Evolutionary conservation across 2,888 invertebrate genomes (phyloP).

Genomic region (Sthenelais limicola): DNA sequence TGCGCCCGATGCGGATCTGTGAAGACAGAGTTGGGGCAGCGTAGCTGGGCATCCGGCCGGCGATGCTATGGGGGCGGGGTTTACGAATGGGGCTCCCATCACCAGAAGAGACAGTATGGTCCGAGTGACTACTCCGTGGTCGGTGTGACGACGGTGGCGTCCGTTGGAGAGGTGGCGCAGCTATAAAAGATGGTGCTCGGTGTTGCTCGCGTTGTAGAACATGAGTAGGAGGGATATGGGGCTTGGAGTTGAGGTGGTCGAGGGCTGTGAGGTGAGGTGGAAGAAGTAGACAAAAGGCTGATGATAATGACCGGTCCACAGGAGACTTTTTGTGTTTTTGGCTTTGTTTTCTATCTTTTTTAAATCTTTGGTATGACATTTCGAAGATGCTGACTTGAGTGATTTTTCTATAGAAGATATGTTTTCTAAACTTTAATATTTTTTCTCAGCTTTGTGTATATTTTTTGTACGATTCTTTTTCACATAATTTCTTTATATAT

Average conservation of each 20-base stretch:
- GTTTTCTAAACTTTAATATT: no score
- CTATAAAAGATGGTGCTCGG: constrained; percentile 39
- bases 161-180: constrained; percentile 13
- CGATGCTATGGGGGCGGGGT: constrained; percentile 54
- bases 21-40: constrained; percentile 52
- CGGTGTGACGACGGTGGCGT: constrained; percentile 37
- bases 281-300: constrained; percentile 4
- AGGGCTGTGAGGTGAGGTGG: constrained; percentile 26
- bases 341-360: no score
- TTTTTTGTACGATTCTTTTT: no score
- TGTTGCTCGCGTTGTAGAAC: constrained; percentile 20
- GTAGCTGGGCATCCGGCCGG: constrained; percentile 52
- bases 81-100: constrained; percentile 46
- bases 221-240: constrained; percentile 2
- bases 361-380: no score
- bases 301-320: neutral
- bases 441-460: no score
- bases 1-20: constrained; percentile 46
- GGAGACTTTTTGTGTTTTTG: no score
- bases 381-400: no score
- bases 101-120: constrained; percentile 46
- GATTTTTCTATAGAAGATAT: no score
- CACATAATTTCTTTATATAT: no score
- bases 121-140: constrained; percentile 47
- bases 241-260: constrained; percentile 13